Conservation (phyloP, 1,140 invertebrate genomes). For the Phymastichus coffea region DNA sequence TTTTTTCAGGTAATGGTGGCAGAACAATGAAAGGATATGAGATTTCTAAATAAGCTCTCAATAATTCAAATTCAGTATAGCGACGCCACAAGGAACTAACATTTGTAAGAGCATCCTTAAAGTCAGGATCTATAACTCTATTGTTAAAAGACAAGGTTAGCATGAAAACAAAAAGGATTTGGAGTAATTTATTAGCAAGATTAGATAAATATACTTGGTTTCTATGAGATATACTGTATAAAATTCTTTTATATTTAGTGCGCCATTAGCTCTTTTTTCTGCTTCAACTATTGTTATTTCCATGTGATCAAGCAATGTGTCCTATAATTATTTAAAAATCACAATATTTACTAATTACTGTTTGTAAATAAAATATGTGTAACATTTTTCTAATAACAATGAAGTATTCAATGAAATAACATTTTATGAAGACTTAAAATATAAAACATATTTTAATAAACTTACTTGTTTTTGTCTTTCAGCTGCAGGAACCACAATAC, state of each 20-base stretch:
- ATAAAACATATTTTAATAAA: neutral
- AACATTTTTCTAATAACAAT: neutral
- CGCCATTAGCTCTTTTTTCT: slow-evolving; percentile 78
- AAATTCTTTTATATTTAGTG: slow-evolving; percentile 78
- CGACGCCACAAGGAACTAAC: slow-evolving; percentile 75
- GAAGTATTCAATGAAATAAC: neutral
- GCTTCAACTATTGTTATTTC: slow-evolving; percentile 81
- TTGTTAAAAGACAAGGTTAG: slow-evolving; percentile 39
- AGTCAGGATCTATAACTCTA: slow-evolving; percentile 72
- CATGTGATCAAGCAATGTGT: slow-evolving; percentile 72
- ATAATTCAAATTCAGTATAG: slow-evolving; percentile 82
- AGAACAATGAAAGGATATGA: slow-evolving; percentile 77
- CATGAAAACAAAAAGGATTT: no score
- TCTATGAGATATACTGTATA: slow-evolving; percentile 84
- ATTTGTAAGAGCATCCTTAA: slow-evolving; percentile 62
- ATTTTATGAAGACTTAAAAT: neutral
- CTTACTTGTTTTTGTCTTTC: slow-evolving; percentile 47
- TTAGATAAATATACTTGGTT: slow-evolving; percentile 65
- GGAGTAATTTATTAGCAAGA: slow-evolving; percentile 2
- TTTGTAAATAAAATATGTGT: no score
- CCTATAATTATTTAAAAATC: slow-evolving; percentile 63
- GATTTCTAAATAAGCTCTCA: slow-evolving; percentile 73
- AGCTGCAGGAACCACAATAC: slow-evolving; percentile 36
- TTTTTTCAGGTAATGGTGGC: slow-evolving; percentile 80
- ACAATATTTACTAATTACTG: no score